Evolutionary conservation across 1,140 invertebrate genomes (phyloP), one percentile per base, ranked within the genome.

Genomic region (Tetramorium simillimum): DNA sequence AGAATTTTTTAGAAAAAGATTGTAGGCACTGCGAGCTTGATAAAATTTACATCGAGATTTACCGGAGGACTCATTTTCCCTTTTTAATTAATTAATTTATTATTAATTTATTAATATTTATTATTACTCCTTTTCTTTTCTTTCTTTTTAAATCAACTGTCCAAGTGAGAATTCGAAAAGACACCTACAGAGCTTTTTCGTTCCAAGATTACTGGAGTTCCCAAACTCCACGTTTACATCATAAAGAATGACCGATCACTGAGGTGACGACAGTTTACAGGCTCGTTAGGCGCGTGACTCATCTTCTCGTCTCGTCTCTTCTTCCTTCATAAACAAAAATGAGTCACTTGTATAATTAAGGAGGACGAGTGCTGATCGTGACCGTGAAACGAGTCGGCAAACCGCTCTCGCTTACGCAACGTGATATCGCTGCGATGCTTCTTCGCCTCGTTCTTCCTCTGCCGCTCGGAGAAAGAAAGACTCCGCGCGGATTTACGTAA

Each of bases 321-420:
- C 84, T 85, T 85, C 72, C 18, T 73, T 49, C 14, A 62, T 67
- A 82, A 49, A 88, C 73, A 77, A 72, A 72, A 56, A 73, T 73
- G 58, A 77, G 24, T 84, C 75, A 81, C 24, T 65, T 53, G 33
- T 56, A 82, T 69, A 86, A 76, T 76, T 86, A 56, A 77, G 0
- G 62, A 65, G n/a, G 40, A 86, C 63, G 58, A 86, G 69, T 33
- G 28, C 37, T 12, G 73, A 69, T 60, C 72, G 7, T 88, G 85
- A 88, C 87, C 82, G 76, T 77, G 73, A 86, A 76, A 86, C 60
- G 9, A 62, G 62, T 69, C 14, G 7, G 28, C 60, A 37, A 70
- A 58, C 40, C 49, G 51, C 69, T 84, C 24, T 60, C 7, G 21
- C 80, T 84, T 84, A 75, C 14, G 69, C 2, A 84, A 84, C 14